These are phyloP conservation scores for Hydraecia micacea DNA, from an alignment of 2,888 invertebrate species.

Conservation along the genomic window DNA sequence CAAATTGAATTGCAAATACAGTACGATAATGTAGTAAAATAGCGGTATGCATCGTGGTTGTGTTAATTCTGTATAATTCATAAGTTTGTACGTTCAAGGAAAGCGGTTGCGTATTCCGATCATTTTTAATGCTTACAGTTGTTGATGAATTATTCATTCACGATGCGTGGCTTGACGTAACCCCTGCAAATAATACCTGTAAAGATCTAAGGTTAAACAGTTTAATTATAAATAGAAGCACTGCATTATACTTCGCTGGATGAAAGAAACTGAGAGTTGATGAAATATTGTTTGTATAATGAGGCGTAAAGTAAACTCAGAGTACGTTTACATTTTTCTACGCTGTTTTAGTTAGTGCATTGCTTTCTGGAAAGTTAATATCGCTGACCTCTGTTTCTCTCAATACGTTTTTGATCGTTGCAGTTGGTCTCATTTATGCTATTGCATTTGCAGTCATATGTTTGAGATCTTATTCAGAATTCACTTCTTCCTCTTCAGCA, in stretches of 20 bases:
- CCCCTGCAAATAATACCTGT: conserved; percentile 61
- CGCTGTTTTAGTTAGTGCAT: neutral
- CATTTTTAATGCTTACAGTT: conserved; percentile 73
- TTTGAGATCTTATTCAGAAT: neutral
- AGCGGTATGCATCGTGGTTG: conserved; percentile 56
- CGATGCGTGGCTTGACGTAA: conserved; percentile 71
- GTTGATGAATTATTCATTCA: conserved; percentile 78
- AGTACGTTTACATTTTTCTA: neutral
- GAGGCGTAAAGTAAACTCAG: conserved; percentile 17
- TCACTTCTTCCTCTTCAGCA: neutral
- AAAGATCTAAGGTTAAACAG: conserved; percentile 60
- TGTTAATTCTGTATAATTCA: conserved; percentile 60
- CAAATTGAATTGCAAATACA: conserved; percentile 52
- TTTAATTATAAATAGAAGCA: conserved; percentile 26
- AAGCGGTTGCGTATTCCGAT: conserved; percentile 73
- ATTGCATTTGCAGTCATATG: neutral
- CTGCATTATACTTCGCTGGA: conserved; percentile 12
- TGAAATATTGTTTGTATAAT: conserved; percentile 20
- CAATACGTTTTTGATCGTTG: neutral
- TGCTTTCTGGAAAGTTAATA: conserved; percentile 4
- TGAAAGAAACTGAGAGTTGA: conserved; percentile 17
- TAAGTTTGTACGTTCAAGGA: conserved; percentile 66
- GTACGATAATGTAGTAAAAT: conserved; percentile 46
- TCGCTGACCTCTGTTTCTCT: neutral
- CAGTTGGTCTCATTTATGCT: conserved; percentile 4